A percentile compares a stretch with the other conserved stretches of the same genome.
Conservation (phyloP, 2,888 invertebrate genomes). For the Ischnura elegans region DNA sequence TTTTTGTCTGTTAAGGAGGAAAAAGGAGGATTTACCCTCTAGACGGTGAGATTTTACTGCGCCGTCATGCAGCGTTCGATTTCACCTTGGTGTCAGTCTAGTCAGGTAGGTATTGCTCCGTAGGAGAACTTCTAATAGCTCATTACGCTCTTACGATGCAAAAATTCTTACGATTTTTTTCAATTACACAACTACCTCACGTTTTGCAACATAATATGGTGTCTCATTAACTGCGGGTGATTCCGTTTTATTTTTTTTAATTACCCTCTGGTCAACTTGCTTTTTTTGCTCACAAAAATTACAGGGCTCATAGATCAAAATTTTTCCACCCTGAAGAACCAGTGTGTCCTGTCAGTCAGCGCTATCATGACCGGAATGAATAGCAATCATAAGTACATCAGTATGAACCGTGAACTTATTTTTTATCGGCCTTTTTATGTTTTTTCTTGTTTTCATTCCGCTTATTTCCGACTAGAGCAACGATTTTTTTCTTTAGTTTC, state of each 20-base stretch:
- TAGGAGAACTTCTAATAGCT: not conserved
- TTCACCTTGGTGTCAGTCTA: not conserved
- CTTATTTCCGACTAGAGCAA: not conserved
- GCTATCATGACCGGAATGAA: not conserved
- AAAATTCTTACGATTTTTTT: no score
- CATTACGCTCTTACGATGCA: not conserved
- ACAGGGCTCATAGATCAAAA: no score
- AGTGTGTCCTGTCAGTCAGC: not conserved
- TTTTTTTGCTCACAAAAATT: no score
- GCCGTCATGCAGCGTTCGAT: constrained; percentile 2
- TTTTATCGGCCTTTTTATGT: not conserved
- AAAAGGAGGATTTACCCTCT: not conserved
- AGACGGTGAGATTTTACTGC: not conserved
- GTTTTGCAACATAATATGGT: no score
- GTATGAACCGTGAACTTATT: no score
- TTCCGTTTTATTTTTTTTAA: no score
- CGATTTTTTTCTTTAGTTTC: not conserved
- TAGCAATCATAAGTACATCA: not conserved
- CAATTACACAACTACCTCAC: no score
- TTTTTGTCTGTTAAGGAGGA: no score
- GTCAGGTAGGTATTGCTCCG: not conserved
- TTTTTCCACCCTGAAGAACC: not conserved
- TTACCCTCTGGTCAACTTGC: no score
- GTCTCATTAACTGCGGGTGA: no score
- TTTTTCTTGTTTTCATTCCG: not conserved